phyloP scores from a whole-genome alignment of 2,888 invertebrate genomes.

The Volucella inanis region DNA sequence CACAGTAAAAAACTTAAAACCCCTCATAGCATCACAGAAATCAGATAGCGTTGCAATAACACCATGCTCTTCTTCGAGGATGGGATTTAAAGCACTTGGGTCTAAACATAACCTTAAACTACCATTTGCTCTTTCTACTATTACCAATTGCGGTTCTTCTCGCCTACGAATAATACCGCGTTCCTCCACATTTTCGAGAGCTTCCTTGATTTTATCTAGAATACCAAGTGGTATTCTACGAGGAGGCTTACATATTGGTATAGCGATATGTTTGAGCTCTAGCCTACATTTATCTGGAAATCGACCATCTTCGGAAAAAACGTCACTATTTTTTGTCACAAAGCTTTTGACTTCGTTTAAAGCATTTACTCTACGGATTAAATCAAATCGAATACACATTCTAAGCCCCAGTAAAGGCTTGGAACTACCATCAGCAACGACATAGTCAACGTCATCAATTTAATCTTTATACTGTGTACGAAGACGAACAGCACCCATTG shows the following conservation, averaged over 20 bases:
- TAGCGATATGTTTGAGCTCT: slow-evolving; percentile 24
- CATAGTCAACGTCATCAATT: slow-evolving; percentile 21
- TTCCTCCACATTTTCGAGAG: neutral
- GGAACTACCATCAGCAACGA: slow-evolving; percentile 24
- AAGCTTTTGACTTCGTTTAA: no score
- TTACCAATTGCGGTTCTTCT: no score
- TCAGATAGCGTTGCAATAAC: slow-evolving; percentile 75
- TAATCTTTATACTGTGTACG: slow-evolving; percentile 27
- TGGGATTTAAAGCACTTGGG: no score
- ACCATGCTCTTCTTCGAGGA: slow-evolving; percentile 64
- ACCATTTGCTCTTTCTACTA: no score
- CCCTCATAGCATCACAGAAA: slow-evolving; percentile 67
- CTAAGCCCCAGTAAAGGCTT: slow-evolving; percentile 28
- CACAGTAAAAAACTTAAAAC: slow-evolving; percentile 73
- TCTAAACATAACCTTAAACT: no score
- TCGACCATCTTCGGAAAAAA: slow-evolving; percentile 40
- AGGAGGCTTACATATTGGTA: slow-evolving; percentile 40
- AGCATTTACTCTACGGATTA: slow-evolving; percentile 6
- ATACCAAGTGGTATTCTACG: slow-evolving; percentile 39
- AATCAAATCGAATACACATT: slow-evolving; percentile 25
- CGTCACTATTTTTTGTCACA: slow-evolving; percentile 26
- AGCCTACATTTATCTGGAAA: slow-evolving; percentile 45
- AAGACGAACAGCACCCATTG: slow-evolving; percentile 18
- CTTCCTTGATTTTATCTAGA: slow-evolving; percentile 22
- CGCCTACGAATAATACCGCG: no score